Evolutionary conservation across 2,888 invertebrate genomes (phyloP), one percentile per base, ranked within the genome.

Genomic region (Cantharis rustica): DNA sequence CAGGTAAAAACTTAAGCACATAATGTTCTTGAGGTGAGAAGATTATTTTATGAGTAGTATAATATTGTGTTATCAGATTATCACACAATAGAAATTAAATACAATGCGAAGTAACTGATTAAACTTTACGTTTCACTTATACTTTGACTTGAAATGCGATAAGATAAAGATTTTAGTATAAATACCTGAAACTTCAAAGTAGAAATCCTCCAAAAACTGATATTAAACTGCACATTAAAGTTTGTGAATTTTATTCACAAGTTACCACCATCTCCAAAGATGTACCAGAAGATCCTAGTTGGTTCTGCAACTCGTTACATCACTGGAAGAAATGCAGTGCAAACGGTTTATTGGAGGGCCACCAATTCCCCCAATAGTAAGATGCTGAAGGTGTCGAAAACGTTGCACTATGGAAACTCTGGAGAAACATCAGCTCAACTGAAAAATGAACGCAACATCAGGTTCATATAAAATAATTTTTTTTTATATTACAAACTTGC

Each of bases 261-360:
- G 47, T 47, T n/a, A 23, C 64, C 20, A 20, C 13, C 64, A 66
- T 66, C 64, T 16, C 13, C 64, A 75, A 83, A 82, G 79, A 86
- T 86, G 86, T 79, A 80, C 26, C 74, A 78, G 31, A 92, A 90
- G 82, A 88, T 89, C 82, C 86, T 94, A 85, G 91, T 94, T 77
- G 93, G 93, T 82, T 91, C 92, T 81, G 91, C 93, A 62, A 92
- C 93, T 16, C 91, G 94, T 75, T 93, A 92, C 85, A 92, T 94
- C 80, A 92, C 92, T 71, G 93, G 94, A 66, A 91, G 93, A 77
- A 92, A 93, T 83, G 94, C 93, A 1, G 91, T 94, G 16, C 94
- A 94, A 84, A 94, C 94, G 0, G 92, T 94, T 0, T 94, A 94
- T 83, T 94, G 94, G 94, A 89, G 94, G 82, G 76, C 61, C 10